These are phyloP conservation scores for Batillaria attramentaria DNA, from an alignment of 1,140 invertebrate species.

Conservation along the genomic window DNA sequence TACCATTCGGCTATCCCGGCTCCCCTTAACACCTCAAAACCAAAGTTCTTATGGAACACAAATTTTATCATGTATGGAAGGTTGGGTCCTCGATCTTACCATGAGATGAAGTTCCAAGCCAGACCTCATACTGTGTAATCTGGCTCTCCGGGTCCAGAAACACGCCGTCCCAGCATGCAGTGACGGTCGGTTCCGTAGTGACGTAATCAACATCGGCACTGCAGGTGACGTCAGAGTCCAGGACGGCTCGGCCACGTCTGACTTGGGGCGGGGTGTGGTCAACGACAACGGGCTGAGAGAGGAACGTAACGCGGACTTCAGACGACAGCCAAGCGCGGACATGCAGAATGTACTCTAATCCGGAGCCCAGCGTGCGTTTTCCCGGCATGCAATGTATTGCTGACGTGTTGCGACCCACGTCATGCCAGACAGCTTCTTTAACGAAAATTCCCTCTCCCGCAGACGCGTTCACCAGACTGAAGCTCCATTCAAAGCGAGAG, in stretches of 20 bases:
- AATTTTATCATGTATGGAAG: no score
- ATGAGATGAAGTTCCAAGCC: constrained; percentile 41
- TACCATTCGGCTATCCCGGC: no score
- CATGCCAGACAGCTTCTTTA: constrained; percentile 44
- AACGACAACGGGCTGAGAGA: constrained; percentile 39
- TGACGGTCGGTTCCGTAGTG: constrained; percentile 21
- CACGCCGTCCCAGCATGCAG: constrained; percentile 47
- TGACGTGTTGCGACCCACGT: constrained; percentile 37
- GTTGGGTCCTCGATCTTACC: no score
- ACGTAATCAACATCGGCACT: constrained; percentile 45
- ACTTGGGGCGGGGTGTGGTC: constrained; percentile 44
- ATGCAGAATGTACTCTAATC: constrained; percentile 42
- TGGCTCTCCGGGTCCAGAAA: constrained; percentile 49
- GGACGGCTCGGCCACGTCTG: constrained; percentile 37
- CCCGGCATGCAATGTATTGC: constrained; percentile 44
- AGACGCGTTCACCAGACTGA: constrained; percentile 32
- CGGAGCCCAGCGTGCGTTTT: constrained; percentile 23
- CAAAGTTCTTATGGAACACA: no score
- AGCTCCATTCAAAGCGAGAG: constrained; percentile 49
- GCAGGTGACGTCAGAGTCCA: constrained; percentile 37
- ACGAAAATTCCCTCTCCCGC: constrained; percentile 46
- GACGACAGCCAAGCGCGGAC: constrained; percentile 45
- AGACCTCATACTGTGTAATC: constrained; percentile 35
- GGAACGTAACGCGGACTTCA: constrained; percentile 27
- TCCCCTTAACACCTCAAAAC: no score